Evolutionary conservation across 2,797 vertebrate genomes (phyloP).

Genomic region (Hypotaenidia philippensis): DNA sequence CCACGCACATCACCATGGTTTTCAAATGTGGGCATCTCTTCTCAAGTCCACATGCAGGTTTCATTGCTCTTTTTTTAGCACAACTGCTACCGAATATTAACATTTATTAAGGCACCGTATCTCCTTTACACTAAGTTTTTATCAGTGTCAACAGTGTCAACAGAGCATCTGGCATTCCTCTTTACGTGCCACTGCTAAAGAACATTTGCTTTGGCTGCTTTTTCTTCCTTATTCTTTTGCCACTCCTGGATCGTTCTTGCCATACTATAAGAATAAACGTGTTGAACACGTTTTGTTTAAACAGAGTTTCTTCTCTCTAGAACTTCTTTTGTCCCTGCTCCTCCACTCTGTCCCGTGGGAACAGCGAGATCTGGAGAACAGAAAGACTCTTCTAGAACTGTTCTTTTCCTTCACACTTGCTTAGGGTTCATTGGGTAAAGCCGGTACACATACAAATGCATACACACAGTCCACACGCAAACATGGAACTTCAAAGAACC

Average conservation of each 20-base stretch:
- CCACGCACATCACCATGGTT: neutral
- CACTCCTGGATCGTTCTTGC: neutral
- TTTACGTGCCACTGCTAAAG: constrained; percentile 1
- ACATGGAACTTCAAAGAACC: constrained; percentile 1
- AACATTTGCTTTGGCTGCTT: neutral
- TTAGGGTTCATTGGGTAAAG: neutral
- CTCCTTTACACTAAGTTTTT: neutral
- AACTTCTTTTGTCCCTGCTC: neutral
- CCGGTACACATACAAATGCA: neutral
- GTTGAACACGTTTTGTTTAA: neutral
- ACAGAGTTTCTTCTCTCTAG: neutral
- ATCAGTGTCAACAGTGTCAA: neutral
- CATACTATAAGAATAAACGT: neutral
- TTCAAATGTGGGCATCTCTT: neutral
- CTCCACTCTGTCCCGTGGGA: neutral
- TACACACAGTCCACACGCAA: neutral
- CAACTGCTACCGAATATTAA: neutral
- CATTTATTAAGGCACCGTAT: neutral
- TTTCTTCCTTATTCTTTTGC: constrained; percentile 34
- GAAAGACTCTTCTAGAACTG: neutral
- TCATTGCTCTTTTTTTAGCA: neutral
- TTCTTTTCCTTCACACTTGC: neutral
- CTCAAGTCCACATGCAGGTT: neutral
- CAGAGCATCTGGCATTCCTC: neutral
- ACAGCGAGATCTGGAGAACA: neutral